Conservation (phyloP, 2,888 invertebrate species). For the Diarsia mendica region DNA sequence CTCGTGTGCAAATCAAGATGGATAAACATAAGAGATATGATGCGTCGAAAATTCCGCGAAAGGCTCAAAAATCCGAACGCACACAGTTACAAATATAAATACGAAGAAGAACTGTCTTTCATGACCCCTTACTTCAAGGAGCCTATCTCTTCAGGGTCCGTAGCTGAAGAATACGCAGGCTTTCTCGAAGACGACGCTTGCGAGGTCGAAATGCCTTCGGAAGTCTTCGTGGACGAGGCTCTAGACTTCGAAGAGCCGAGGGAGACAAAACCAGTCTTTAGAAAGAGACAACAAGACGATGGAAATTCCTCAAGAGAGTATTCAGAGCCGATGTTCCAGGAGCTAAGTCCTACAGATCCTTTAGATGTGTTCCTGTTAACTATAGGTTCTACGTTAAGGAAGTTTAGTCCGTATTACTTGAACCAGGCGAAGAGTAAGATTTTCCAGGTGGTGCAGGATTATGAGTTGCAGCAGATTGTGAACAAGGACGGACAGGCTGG, state of each 20-base stretch:
- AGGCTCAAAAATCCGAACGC: conserved; percentile 76
- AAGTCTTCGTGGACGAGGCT: conserved; percentile 71
- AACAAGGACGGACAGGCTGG: conserved; percentile 72
- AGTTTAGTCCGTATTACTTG: conserved; percentile 82
- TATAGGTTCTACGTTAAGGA: conserved; percentile 82
- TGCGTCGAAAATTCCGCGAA: conserved; percentile 80
- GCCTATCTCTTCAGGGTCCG: conserved; percentile 31
- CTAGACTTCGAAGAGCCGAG: conserved; percentile 73
- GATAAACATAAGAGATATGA: conserved; percentile 86
- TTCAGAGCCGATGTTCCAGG: conserved; percentile 68
- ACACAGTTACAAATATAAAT: conserved; percentile 81
- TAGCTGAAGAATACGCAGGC: conserved; percentile 74
- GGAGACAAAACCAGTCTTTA: conserved; percentile 73
- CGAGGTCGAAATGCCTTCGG: conserved; percentile 74
- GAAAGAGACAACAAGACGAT: conserved; percentile 66
- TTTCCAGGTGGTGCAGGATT: conserved; percentile 86
- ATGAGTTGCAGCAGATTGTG: conserved; percentile 84
- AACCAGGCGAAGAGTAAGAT: conserved; percentile 87
- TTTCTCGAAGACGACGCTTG: conserved; percentile 73
- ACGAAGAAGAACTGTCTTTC: conserved; percentile 83
- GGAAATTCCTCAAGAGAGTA: conserved; percentile 51
- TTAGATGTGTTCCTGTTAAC: conserved; percentile 83
- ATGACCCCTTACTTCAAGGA: conserved; percentile 82
- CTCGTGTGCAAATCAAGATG: conserved; percentile 82
- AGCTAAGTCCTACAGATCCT: conserved; percentile 78